Percentiles rank a stretch among this genome's conserved stretches.
phyloP scores from a whole-genome alignment of 2,888 invertebrate genomes.

The Galeopsomyia nigrocyanea region DNA sequence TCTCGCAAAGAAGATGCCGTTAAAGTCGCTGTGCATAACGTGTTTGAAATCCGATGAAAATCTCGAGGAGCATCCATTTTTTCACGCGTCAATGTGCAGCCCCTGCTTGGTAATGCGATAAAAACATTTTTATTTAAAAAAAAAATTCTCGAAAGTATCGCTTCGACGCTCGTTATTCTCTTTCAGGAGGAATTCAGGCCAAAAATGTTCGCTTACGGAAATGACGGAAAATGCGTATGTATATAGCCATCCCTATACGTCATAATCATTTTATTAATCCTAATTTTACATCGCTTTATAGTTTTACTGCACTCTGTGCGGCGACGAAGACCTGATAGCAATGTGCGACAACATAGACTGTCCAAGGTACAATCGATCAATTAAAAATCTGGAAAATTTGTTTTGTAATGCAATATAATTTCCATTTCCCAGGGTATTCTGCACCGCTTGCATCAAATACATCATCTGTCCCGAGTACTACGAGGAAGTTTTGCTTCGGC shows the following conservation, averaged over 20 bases:
- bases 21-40: slow-evolving; percentile 56
- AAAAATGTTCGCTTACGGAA: slow-evolving; percentile 62
- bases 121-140: too few relatives aligned
- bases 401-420: slow-evolving; percentile 9
- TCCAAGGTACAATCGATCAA: slow-evolving; percentile 57
- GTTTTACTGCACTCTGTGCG: slow-evolving; percentile 64
- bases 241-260: slow-evolving; percentile 23
- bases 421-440: slow-evolving; percentile 60
- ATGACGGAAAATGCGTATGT: slow-evolving; percentile 65
- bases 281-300: slow-evolving; percentile 41
- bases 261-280: slow-evolving; percentile 11
- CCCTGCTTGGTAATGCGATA: slow-evolving; percentile 59
- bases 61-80: slow-evolving; percentile 62
- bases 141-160: too few relatives aligned
- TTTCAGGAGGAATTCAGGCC: slow-evolving; percentile 55
- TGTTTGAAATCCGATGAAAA: slow-evolving; percentile 52
- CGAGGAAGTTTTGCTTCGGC: slow-evolving; percentile 56
- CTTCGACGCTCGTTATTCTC: too few relatives aligned
- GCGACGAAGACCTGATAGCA: slow-evolving; percentile 59
- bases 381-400: neutral
- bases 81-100: slow-evolving; percentile 62
- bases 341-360: slow-evolving; percentile 63
- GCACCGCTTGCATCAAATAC: slow-evolving; percentile 63
- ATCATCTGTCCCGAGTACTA: slow-evolving; percentile 58
- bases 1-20: slow-evolving; percentile 31